phyloP scores from a whole-genome alignment of 2,113 vertebrate genomes.

The Triplophysa siluroides region DNA sequence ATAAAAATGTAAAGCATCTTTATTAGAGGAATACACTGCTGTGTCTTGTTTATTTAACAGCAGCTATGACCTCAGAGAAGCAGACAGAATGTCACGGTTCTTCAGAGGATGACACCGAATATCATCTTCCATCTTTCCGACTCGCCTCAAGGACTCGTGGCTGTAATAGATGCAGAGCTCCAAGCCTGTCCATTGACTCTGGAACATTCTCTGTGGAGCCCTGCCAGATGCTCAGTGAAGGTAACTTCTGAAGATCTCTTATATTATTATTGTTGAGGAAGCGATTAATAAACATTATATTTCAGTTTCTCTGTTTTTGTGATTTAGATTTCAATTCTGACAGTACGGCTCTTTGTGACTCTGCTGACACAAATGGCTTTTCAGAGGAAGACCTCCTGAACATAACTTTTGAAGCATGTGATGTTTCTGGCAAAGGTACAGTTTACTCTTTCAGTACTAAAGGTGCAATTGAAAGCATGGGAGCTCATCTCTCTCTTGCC shows the following conservation, averaged over 20 bases:
- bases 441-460: neutral
- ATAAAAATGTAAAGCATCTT: neutral
- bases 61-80: conserved; percentile 41
- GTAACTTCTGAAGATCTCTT: conserved; percentile 46
- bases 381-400: conserved; percentile 76
- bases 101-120: conserved; percentile 34
- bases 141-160: neutral
- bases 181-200: conserved; percentile 47
- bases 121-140: neutral
- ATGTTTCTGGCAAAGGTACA: conserved; percentile 66
- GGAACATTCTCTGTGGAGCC: conserved; percentile 39
- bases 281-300: neutral
- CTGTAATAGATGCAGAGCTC: conserved; percentile 1
- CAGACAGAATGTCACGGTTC: conserved; percentile 13
- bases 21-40: neutral
- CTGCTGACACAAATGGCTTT: conserved; percentile 61
- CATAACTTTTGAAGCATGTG: conserved; percentile 73
- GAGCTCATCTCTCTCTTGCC: neutral
- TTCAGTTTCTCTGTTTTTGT: neutral
- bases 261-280: no score
- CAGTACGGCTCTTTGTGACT: conserved; percentile 48
- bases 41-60: neutral
- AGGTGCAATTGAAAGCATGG: neutral
- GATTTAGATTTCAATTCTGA: conserved; percentile 60
- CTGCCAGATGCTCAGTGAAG: conserved; percentile 57